phyloP scores from a whole-genome alignment of 2,888 invertebrate genomes.

The Drosophila merina region DNA sequence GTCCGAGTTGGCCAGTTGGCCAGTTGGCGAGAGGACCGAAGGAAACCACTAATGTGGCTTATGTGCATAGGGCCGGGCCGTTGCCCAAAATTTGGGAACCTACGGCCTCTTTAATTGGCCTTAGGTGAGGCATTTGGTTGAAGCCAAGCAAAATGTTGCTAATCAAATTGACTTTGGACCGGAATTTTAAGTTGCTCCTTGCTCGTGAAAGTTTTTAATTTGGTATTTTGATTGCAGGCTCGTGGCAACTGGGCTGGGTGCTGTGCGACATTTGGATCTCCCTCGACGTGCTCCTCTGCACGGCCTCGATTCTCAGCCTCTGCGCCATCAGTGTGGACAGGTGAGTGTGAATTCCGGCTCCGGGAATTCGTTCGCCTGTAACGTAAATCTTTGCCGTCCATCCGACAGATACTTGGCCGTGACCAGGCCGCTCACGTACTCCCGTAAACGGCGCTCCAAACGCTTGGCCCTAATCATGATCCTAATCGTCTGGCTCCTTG shows the following conservation, averaged over 20 bases:
- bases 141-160: constrained; percentile 36
- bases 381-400: constrained; percentile 26
- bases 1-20: not conserved
- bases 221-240: constrained; percentile 85
- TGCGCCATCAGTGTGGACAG: constrained; percentile 95
- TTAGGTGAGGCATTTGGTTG: constrained; percentile 38
- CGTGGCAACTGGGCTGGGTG: constrained; percentile 95
- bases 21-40: not conserved
- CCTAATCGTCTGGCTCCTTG: constrained; percentile 94
- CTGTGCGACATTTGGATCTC: constrained; percentile 97
- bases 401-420: constrained; percentile 92
- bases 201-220: constrained; percentile 36
- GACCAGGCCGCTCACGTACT: constrained; percentile 96
- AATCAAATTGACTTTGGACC: constrained; percentile 50
- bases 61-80: constrained; percentile 19
- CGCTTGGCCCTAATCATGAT: constrained; percentile 94
- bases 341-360: constrained; percentile 89
- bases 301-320: constrained; percentile 96
- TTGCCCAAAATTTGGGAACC: constrained; percentile 21
- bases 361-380: constrained; percentile 14
- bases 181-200: constrained; percentile 41
- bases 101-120: constrained; percentile 36
- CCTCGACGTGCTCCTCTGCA: constrained; percentile 95
- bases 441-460: constrained; percentile 93
- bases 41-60: constrained; percentile 42